Evolutionary conservation across 2,113 vertebrate species (phyloP), one percentile per base, ranked within the genome.

Genomic region (Megaceryle maxima): DNA sequence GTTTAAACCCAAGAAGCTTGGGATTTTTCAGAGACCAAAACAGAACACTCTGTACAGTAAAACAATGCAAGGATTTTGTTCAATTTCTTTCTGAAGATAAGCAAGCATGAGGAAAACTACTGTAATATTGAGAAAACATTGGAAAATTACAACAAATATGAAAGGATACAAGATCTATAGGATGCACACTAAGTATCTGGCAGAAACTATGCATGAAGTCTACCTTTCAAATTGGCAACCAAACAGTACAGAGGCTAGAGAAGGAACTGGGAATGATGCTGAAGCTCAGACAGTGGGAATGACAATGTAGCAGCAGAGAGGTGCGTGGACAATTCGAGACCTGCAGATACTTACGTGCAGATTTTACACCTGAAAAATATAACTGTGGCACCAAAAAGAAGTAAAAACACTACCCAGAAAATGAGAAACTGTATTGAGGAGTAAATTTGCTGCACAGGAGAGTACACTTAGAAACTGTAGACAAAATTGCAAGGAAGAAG

Each of bases 241-340:
- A 85, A 88, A 68, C 4, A 24, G 19, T 6, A 31, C 1, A 1
- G 60, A 69, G 50, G 60, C 53, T 26, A 50, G 20, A 68, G 31
- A 29, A 60, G 31, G 7, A 68, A 18, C 37, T 68, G 48, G 26
- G 48, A 82, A 78, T 0, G 0, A 57, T 7, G 53, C 44, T 77
- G 50, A 68, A 87, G 46, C 57, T 95, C 41, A 72, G 60, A 29
- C 56, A 91, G 41, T 0, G 0, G 10, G 41, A 73, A 44, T 24
- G 9, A 59, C 16, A 50, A 21, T 37, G 24, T 5, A 35, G 86
- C 3, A 86, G 68, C 72, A 77, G 56, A 80, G n/a, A 37, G 16
- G 18, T 14, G 13, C 0, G 0, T 7, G 56, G 80, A 78, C 35
- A 79, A 35, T 39, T 68, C 0, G 0, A 82, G 66, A 82, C 24